These are phyloP conservation scores for Oikopleura dioica DNA, from an alignment of 23 tunicate species.

Conservation along the genomic window DNA sequence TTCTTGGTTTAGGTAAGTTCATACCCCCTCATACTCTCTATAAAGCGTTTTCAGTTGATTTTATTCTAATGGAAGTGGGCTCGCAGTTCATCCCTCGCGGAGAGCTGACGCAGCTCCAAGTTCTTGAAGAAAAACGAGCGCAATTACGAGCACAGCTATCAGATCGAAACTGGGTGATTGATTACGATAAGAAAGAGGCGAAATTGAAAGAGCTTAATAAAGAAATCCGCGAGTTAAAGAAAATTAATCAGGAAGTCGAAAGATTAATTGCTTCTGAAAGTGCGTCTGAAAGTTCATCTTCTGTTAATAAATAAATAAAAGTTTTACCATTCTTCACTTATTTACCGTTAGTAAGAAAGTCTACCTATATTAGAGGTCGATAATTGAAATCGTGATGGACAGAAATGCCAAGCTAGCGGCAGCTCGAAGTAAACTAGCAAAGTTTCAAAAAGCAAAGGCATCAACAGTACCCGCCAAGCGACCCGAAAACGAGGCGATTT, in stretches of 20 bases:
- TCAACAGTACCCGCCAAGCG: background rate
- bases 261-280: no score
- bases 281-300: no score
- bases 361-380: background rate
- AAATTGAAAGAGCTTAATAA: background rate
- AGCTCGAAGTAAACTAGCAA: background rate
- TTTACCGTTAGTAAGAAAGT: background rate
- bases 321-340: background rate
- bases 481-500: background rate
- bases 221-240: background rate
- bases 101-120: background rate
- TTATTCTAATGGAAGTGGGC: background rate
- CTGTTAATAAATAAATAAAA: no score
- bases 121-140: background rate
- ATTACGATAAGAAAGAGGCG: background rate
- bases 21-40: background rate
- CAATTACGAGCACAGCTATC: background rate
- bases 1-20: background rate
- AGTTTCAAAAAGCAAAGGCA: background rate
- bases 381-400: background rate
- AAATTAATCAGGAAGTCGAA: background rate
- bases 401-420: background rate
- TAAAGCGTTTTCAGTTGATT: background rate
- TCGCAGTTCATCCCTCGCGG: background rate
- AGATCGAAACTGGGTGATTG: background rate